These are phyloP conservation scores for Corythornis madagascariensis DNA, from an alignment of 2,113 vertebrate species.

Conservation along the genomic window DNA sequence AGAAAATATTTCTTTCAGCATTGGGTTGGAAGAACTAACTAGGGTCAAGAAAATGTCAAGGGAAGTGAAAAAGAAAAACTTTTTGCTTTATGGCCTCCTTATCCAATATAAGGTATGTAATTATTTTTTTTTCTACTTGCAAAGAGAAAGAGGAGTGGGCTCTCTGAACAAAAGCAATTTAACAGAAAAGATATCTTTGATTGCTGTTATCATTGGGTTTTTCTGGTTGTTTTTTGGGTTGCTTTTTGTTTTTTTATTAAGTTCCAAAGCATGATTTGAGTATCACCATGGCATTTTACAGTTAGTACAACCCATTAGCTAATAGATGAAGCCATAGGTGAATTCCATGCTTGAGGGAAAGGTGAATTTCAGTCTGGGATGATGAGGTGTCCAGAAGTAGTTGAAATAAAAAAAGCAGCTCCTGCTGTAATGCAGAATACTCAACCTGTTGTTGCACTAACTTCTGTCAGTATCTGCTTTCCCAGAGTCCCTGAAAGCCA, in stretches of 20 bases:
- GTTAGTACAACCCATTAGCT: not conserved
- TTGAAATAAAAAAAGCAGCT: not conserved
- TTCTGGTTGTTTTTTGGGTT: no score
- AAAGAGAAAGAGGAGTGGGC: not conserved
- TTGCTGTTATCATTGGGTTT: no score
- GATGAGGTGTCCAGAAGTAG: not conserved
- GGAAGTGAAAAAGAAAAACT: conserved; percentile 71
- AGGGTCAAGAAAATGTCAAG: conserved; percentile 67
- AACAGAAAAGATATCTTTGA: not conserved
- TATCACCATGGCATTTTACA: not conserved
- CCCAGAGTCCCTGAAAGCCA: not conserved
- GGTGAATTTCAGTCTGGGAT: not conserved
- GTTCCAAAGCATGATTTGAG: not conserved
- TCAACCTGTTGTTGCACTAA: not conserved
- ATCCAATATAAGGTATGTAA: conserved; percentile 74
- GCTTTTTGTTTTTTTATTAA: not conserved
- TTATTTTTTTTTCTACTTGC: not conserved
- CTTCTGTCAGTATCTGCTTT: not conserved
- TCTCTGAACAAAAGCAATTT: not conserved
- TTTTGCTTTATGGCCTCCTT: conserved; percentile 76
- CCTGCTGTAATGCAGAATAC: not conserved
- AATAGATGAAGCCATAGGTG: not conserved
- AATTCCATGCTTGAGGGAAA: not conserved
- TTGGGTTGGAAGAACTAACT: conserved; percentile 62
- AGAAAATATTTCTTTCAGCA: conserved; percentile 41